Evolutionary conservation across 2,888 invertebrate genomes (phyloP).

Genomic region (Alloscopus bannaensis): DNA sequence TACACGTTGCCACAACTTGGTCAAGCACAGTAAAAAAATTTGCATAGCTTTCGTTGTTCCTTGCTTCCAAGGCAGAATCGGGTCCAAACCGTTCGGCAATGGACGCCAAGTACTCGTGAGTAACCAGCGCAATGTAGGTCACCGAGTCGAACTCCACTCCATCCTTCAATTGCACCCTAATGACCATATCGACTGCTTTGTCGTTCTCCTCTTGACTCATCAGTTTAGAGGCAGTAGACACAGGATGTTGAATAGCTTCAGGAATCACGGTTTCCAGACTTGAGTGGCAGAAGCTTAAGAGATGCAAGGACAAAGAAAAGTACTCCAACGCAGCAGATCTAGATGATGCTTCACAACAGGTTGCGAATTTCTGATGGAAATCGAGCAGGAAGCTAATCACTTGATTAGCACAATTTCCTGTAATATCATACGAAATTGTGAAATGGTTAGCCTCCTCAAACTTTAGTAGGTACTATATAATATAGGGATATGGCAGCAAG

Average conservation of each 20-base stretch:
- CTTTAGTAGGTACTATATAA: no score
- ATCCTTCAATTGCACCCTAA: constrained; percentile 39
- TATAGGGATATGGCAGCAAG: background rate
- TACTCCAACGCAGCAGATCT: constrained; percentile 66
- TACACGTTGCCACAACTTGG: constrained; percentile 37
- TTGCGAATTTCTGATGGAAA: constrained; percentile 56
- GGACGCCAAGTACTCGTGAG: constrained; percentile 65
- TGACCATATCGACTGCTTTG: constrained; percentile 37
- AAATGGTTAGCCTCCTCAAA: background rate
- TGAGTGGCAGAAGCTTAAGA: constrained; percentile 64
- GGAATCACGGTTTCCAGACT: constrained; percentile 30
- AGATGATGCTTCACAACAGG: constrained; percentile 61
- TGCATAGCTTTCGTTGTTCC: constrained; percentile 23
- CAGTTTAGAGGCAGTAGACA: constrained; percentile 57
- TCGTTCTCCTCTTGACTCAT: constrained; percentile 60
- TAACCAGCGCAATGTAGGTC: constrained; percentile 58
- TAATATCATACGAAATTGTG: constrained; percentile 2
- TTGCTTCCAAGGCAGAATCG: constrained; percentile 27
- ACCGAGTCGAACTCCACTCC: constrained; percentile 59
- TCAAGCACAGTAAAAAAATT: constrained; percentile 44
- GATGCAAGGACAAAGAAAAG: constrained; percentile 65
- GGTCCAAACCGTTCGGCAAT: constrained; percentile 64
- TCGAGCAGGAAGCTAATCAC: constrained; percentile 27
- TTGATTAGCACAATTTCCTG: constrained; percentile 27
- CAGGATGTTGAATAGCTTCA: constrained; percentile 56